phyloP scores from a whole-genome alignment of 1,140 invertebrate species.

The Musca vetustissima region DNA sequence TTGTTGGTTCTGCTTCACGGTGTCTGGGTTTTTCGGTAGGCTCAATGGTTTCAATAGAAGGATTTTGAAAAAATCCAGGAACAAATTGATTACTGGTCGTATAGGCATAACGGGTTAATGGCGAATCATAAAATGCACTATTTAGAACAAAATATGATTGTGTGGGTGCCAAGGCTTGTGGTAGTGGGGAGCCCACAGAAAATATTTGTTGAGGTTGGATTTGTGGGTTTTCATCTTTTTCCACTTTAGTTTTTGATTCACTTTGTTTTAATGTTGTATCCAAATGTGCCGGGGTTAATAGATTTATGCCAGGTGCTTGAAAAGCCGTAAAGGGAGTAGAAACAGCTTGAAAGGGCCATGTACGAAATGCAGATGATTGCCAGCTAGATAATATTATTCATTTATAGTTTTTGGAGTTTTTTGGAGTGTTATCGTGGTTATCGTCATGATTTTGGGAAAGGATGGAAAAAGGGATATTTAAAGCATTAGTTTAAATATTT shows the following conservation, averaged over 20 bases:
- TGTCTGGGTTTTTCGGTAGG: slow-evolving; percentile 8
- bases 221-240: background rate
- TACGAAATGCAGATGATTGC: background rate
- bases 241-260: background rate
- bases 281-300: background rate
- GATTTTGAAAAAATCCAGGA: background rate
- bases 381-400: background rate
- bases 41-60: background rate
- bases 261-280: background rate
- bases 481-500: slow-evolving; percentile 4
- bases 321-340: background rate
- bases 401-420: too few species aligned
- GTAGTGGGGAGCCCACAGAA: background rate
- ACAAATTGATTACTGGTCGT: background rate
- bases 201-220: background rate
- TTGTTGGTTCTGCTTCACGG: slow-evolving; percentile 25
- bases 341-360: slow-evolving; percentile 5
- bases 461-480: slow-evolving; percentile 9
- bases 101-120: background rate
- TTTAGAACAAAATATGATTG: background rate
- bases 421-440: too few species aligned
- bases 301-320: background rate
- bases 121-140: background rate
- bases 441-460: background rate
- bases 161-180: background rate